These are phyloP conservation scores for Sterna hirundo DNA, from an alignment of 2,113 vertebrate species.

Conservation along the genomic window DNA sequence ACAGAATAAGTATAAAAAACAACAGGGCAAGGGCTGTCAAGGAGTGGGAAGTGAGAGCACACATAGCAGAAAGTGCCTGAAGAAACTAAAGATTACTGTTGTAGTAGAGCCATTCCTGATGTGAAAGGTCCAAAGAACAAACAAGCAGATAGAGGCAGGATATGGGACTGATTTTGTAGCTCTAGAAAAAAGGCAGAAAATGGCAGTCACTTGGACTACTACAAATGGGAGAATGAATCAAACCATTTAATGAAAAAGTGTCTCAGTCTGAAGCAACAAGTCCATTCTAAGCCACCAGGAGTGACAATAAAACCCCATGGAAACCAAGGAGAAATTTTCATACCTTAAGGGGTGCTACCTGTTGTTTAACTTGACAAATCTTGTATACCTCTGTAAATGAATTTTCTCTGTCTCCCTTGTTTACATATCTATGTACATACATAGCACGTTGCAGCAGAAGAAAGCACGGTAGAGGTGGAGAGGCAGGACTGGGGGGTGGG, in stretches of 20 bases:
- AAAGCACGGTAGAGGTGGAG: fast-evolving
- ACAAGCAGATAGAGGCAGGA: not conserved
- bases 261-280: not conserved
- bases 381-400: not conserved
- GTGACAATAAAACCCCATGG: not conserved
- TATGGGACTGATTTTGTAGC: not conserved
- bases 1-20: not conserved
- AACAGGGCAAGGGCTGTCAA: not conserved
- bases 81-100: not conserved
- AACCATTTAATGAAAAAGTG: not conserved
- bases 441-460: not conserved
- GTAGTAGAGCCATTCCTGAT: not conserved
- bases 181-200: not conserved
- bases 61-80: not conserved
- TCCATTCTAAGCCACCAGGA: not conserved
- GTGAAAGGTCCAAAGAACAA: not conserved
- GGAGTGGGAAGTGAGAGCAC: not conserved
- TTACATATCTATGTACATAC: not conserved
- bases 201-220: not conserved
- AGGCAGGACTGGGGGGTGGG: not conserved
- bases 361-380: not conserved
- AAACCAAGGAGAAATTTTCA: not conserved
- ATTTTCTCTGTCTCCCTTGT: not conserved
- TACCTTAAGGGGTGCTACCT: not conserved
- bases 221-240: not conserved